phyloP scores from a whole-genome alignment of 2,113 vertebrate genomes.

The Sinocyclocheilus grahami region DNA sequence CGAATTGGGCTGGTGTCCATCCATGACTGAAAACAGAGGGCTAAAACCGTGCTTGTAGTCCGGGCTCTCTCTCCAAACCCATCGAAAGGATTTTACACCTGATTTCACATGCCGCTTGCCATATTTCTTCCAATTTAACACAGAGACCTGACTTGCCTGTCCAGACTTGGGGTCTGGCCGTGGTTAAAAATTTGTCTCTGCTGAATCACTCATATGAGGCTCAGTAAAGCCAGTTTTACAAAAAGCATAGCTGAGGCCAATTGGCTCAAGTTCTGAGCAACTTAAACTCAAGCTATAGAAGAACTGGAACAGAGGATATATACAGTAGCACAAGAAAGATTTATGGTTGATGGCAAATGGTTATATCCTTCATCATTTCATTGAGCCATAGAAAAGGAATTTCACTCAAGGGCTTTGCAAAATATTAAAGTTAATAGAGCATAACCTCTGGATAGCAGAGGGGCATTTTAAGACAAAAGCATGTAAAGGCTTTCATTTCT shows the following conservation, averaged over 20 bases:
- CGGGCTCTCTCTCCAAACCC: slow-evolving; percentile 68
- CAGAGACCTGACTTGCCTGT: slow-evolving; percentile 63
- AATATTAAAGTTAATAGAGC: slow-evolving; percentile 33
- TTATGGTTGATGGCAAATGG: slow-evolving; percentile 16
- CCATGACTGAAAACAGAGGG: slow-evolving; percentile 64
- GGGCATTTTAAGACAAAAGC: slow-evolving; percentile 25
- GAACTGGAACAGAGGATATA: neutral
- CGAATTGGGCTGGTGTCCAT: slow-evolving; percentile 64
- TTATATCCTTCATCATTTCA: slow-evolving; percentile 40
- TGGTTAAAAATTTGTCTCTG: slow-evolving; percentile 60
- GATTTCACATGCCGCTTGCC: slow-evolving; percentile 72
- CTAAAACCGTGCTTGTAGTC: slow-evolving; percentile 55
- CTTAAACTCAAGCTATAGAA: neutral
- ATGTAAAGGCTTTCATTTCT: slow-evolving; percentile 32
- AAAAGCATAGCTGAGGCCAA: neutral
- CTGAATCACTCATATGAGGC: slow-evolving; percentile 36
- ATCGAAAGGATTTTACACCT: slow-evolving; percentile 73
- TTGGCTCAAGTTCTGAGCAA: neutral
- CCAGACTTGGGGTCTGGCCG: slow-evolving; percentile 48
- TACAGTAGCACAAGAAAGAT: neutral
- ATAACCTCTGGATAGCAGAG: slow-evolving; percentile 20
- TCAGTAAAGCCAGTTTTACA: neutral
- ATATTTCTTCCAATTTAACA: slow-evolving; percentile 71
- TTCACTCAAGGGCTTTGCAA: slow-evolving; percentile 16
- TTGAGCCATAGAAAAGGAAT: slow-evolving; percentile 39